Base-by-base conservation (phyloP, 2,113 vertebrate genomes). In the Erythrolamprus reginae region DNA sequence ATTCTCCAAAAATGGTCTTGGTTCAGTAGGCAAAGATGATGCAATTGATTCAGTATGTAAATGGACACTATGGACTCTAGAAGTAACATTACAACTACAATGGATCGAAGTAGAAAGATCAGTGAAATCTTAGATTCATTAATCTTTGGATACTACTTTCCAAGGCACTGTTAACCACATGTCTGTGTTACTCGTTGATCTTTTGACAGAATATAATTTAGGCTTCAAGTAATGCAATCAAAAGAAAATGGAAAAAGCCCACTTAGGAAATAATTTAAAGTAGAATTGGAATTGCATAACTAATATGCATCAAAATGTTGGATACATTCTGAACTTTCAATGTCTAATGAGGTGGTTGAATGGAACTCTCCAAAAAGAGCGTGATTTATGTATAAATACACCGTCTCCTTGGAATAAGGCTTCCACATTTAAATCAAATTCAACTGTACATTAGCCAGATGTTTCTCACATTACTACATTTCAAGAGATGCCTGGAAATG, bases 401-500 rank as follows among this genome's bases (percentile, higher is more conserved):
- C 94, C 86, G 94, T 92, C 87, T 55, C 86, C 89, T 93, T 95
- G 96, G 94, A 89, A 93, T 93, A 83, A 87, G 93, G 92, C 95
- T 95, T 96, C 97, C 96, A 97, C 94, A 95, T 95, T 96, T 96
- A 96, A 97, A 96, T 96, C 95, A 97, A 96, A 96, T 50, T 24
- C 94, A 94, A 95, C 93, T 0, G 53, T 91, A 93, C 94, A 93
- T 94, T 93, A 92, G 91, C 96, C 97, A 98, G 97, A 98, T 97
- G 97, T 95, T 97, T 97, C 96, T 96, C 95, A 90, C 97, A 97
- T 97, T 96, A 96, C 96, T 95, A 90, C 95, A 89, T 90, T 95
- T 93, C 94, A 95, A 88, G 93, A 88, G 93, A 96, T 97, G 97
- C 97, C 97, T 98, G 97, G 97, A 97, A 98, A 96, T 97, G 97